phyloP scores from a whole-genome alignment of 2,888 invertebrate genomes.

The Timema cristinae region DNA sequence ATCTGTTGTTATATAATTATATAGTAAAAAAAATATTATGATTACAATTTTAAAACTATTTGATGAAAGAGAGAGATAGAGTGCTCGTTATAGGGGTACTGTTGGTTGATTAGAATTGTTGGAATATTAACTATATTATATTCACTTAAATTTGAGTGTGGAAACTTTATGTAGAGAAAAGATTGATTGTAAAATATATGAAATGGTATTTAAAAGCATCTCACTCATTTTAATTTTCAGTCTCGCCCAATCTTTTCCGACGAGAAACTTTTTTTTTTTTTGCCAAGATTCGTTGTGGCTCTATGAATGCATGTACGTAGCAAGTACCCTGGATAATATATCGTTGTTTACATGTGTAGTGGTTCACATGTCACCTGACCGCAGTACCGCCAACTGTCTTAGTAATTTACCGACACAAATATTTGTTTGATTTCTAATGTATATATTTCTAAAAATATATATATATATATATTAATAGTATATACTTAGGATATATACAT shows the following conservation, averaged over 20 bases:
- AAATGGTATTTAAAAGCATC: too few species aligned
- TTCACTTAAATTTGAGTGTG: constrained; percentile 15
- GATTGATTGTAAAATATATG: background rate
- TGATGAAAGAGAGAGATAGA: constrained; percentile 8
- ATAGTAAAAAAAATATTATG: constrained; percentile 11
- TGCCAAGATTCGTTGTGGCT: too few species aligned
- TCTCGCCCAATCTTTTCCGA: too few species aligned
- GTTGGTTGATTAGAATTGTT: constrained; percentile 26
- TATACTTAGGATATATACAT: too few species aligned
- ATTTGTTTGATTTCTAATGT: constrained; percentile 1
- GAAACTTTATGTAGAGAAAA: constrained; percentile 16
- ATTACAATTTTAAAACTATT: background rate
- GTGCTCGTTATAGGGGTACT: constrained; percentile 19
- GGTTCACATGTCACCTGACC: too few species aligned
- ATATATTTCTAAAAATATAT: constrained; percentile 20
- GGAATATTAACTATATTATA: constrained; percentile 13
- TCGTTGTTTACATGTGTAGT: too few species aligned
- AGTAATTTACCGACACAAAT: too few species aligned
- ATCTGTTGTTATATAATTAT: constrained; percentile 24
- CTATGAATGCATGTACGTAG: too few species aligned
- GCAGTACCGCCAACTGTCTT: too few species aligned
- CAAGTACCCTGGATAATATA: too few species aligned
- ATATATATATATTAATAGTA: constrained; percentile 18
- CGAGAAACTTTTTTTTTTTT: too few species aligned
- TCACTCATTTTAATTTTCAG: too few species aligned